A percentile compares a stretch with the other conserved stretches of the same genome.
phyloP scores from a whole-genome alignment of 2,113 vertebrate species.

The Aegotheles bennettii region DNA sequence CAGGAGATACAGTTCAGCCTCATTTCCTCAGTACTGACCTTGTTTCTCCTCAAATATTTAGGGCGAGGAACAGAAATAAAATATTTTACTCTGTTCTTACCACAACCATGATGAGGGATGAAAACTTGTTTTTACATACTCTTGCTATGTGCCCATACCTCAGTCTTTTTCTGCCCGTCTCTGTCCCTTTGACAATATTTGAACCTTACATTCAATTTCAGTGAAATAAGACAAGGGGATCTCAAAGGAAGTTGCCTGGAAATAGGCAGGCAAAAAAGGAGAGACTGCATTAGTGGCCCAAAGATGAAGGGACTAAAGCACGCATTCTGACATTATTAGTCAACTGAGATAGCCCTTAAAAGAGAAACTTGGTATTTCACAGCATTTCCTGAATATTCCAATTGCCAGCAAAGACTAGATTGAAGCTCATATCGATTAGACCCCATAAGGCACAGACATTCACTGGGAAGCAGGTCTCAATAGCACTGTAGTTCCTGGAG shows the following conservation, averaged over 20 bases:
- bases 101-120: background rate
- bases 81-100: background rate
- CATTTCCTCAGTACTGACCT: background rate
- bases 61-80: background rate
- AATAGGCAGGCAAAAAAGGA: background rate
- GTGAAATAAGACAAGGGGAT: constrained; percentile 16
- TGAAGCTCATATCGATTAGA: background rate
- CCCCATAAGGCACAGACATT: background rate
- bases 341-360: background rate
- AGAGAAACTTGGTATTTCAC: constrained; percentile 17
- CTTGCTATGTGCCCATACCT: background rate
- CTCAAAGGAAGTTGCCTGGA: constrained; percentile 15
- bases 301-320: constrained; percentile 1
- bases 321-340: constrained; percentile 36
- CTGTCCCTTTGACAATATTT: constrained; percentile 2
- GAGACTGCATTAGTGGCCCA: background rate
- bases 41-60: background rate
- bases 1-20: background rate
- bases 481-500: background rate
- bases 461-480: background rate
- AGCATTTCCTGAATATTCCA: constrained; percentile 14
- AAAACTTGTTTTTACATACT: background rate
- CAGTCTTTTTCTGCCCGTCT: background rate
- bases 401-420: background rate
- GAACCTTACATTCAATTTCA: constrained; percentile 27